phyloP scores from a whole-genome alignment of 1,140 invertebrate genomes.

The Caenorhabditis briggsae region DNA sequence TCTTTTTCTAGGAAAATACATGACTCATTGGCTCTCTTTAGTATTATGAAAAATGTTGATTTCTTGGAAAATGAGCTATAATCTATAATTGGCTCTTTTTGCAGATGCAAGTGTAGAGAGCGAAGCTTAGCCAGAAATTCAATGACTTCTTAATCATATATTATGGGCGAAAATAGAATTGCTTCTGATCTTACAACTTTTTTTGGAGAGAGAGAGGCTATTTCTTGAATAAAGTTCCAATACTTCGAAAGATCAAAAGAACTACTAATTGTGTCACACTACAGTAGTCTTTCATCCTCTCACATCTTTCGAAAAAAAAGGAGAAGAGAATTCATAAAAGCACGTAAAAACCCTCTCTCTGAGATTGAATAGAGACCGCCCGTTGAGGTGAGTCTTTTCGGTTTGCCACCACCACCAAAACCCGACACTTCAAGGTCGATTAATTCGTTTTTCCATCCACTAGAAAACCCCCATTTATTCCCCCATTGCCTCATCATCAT shows the following conservation, averaged over 20 bases:
- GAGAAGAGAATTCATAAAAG: neutral
- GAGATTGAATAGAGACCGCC: constrained; percentile 8
- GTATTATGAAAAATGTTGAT: no score
- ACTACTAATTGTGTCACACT: neutral
- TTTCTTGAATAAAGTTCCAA: no score
- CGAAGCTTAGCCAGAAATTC: no score
- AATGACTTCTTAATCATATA: no score
- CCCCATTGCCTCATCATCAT: neutral
- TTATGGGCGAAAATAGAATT: no score
- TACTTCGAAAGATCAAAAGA: constrained; percentile 12
- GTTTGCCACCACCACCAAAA: constrained; percentile 1
- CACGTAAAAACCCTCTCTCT: neutral
- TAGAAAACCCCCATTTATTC: constrained; percentile 2
- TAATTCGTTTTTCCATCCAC: constrained; percentile 31
- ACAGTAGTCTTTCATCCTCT: neutral
- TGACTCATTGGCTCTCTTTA: no score
- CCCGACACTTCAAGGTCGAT: constrained; percentile 36
- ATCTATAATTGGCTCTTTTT: no score
- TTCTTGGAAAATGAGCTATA: no score
- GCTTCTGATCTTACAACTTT: no score
- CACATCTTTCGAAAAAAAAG: neutral
- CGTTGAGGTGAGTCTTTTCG: constrained; percentile 5
- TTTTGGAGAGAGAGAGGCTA: no score
- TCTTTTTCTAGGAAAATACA: no score
- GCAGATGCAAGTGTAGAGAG: no score